Evolutionary conservation across 2,797 vertebrate genomes (phyloP).

Genomic region (Poecilia velifera): DNA sequence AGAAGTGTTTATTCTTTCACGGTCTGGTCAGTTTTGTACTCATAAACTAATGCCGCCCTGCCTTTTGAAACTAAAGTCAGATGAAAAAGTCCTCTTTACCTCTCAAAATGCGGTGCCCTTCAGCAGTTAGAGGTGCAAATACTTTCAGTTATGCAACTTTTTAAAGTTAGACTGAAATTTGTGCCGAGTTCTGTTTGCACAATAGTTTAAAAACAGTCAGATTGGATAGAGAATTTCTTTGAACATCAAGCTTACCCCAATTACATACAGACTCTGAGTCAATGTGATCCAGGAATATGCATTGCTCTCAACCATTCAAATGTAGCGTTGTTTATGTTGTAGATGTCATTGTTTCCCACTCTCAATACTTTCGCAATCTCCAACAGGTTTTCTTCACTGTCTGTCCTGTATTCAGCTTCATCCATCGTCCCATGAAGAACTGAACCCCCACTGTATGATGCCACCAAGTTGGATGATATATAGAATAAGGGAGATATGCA

Average conservation of each 20-base stretch:
- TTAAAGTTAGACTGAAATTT: background rate
- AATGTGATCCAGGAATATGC: background rate
- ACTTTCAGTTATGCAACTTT: background rate
- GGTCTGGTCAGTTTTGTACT: slow-evolving; percentile 33
- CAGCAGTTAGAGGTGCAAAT: background rate
- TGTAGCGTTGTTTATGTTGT: background rate
- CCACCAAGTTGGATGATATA: background rate
- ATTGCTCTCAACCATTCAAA: background rate
- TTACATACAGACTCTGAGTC: background rate
- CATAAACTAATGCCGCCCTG: slow-evolving; percentile 31
- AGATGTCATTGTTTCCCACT: background rate
- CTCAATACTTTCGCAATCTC: background rate
- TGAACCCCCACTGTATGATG: background rate
- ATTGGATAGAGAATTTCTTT: background rate
- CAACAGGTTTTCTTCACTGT: background rate
- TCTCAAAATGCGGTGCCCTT: background rate
- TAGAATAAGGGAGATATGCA: background rate
- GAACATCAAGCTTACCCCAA: background rate
- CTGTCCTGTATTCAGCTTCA: too few relatives aligned
- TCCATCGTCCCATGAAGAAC: background rate
- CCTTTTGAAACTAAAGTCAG: slow-evolving; percentile 31
- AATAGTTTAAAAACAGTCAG: background rate
- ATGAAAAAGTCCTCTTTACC: slow-evolving; percentile 19
- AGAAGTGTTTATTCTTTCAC: slow-evolving; percentile 53
- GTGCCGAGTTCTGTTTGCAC: background rate